These are phyloP conservation scores for Heliothis peltigera DNA, from an alignment of 2,888 invertebrate genomes.

Conservation along the genomic window DNA sequence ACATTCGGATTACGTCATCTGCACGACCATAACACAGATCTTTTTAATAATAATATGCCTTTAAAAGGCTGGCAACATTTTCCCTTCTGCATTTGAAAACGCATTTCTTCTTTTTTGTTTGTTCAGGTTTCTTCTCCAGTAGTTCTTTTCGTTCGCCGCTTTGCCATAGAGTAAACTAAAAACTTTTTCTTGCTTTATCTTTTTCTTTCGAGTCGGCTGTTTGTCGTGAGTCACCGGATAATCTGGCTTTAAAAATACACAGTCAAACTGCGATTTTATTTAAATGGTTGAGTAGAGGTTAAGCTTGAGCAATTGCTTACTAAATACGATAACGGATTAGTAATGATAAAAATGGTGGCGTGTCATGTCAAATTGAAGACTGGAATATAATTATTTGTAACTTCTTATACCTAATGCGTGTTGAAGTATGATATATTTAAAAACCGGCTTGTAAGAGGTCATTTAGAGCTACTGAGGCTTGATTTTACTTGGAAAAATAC, in stretches of 20 bases:
- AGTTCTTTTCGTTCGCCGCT: slow-evolving; percentile 21
- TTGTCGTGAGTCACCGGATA: slow-evolving; percentile 13
- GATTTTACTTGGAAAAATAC: no score
- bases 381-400: no score
- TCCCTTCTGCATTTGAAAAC: neutral
- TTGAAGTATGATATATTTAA: no score
- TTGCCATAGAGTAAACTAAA: slow-evolving; percentile 30
- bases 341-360: neutral
- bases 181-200: slow-evolving; percentile 16
- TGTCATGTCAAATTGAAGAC: neutral
- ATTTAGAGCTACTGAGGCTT: no score
- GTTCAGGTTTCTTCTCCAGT: slow-evolving; percentile 4
- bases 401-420: no score
- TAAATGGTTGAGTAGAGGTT: neutral
- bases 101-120: slow-evolving; percentile 10
- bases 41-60: slow-evolving; percentile 1
- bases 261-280: neutral
- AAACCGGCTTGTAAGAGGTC: no score
- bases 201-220: slow-evolving; percentile 19
- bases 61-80: slow-evolving; percentile 7
- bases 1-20: neutral
- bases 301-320: neutral
- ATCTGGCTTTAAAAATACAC: slow-evolving; percentile 14
- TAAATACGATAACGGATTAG: neutral
- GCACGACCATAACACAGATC: neutral